phyloP scores from a whole-genome alignment of 2,797 vertebrate species.

The Bradypodion pumilum region DNA sequence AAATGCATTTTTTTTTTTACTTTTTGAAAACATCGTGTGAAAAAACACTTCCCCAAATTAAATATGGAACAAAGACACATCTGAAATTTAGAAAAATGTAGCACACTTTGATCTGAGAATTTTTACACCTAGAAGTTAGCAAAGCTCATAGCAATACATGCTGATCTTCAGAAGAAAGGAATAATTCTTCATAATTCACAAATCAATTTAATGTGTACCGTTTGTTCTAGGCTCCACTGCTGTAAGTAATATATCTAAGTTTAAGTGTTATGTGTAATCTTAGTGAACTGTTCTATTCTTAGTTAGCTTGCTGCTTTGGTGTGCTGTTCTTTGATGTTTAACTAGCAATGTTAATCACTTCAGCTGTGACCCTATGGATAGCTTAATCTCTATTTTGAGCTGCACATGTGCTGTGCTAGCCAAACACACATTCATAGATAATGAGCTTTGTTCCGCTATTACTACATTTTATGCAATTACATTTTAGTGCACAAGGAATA shows the following conservation, averaged over 20 bases:
- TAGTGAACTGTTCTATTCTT: neutral
- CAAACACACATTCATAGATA: neutral
- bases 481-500: neutral
- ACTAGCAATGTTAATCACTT: neutral
- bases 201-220: neutral
- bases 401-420: neutral
- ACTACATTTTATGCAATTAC: neutral
- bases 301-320: neutral
- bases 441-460: neutral
- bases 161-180: conserved; percentile 20
- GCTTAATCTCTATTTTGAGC: neutral
- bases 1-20: too few species aligned
- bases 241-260: conserved; percentile 25
- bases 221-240: conserved; percentile 11
- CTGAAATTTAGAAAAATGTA: too few species aligned
- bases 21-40: too few species aligned
- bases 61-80: too few species aligned
- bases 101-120: too few species aligned
- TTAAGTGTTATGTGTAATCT: neutral
- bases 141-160: neutral
- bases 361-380: neutral
- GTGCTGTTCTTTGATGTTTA: neutral
- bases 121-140: neutral
- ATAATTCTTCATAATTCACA: conserved; percentile 37
- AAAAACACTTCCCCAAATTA: too few species aligned